Base-by-base conservation (phyloP, 2,888 invertebrate species). In the Epinotia nisella region DNA sequence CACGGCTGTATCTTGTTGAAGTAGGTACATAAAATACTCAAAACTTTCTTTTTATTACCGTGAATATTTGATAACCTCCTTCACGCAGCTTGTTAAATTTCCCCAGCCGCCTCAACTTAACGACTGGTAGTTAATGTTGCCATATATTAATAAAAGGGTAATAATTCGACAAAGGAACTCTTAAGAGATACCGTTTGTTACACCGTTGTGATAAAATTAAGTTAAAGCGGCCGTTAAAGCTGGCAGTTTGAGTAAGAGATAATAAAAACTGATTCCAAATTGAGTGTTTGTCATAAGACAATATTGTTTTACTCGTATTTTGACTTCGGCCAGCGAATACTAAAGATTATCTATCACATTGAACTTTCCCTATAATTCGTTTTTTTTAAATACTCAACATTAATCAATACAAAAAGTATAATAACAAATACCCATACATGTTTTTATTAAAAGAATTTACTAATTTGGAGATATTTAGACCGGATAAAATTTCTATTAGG, bases 131-230 rank as follows among this genome's bases (percentile, higher is more conserved):
- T 77, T 76, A 77, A 76, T 74, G 77, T 60, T 56, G 76, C 72
- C 77, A 75, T 77, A 77, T 76, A 76, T 77, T 77, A 77, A 77
- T 76, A 77, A 77, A 77, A 76, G 76, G 76, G 76, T 76, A 77
- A 76, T 77, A 77, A 77, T 77, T 77, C 72, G 77, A 72, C 74
- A 70, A 66, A 53, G 72, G 64, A 71, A 73, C 72, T 60, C 72
- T 70, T 60, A 58, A 71, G 75, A 53, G 19, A 49, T 69, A 59
- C 64, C 62, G 64, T 70, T 58, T 64, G 64, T 75, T 71, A 74
- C 60, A 74, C 49, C 59, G 64, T 70, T 15, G 55, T 58, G 55
- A 56, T 66, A 66, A 66, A 56, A 56, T 66, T 66, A 66, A 66
- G 41, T 55, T 66, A 56, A 56, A 56, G 55, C 11, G 24, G 55